These are phyloP conservation scores for Rhinoptilus africanus DNA, from an alignment of 2,113 vertebrate genomes.

Conservation along the genomic window DNA sequence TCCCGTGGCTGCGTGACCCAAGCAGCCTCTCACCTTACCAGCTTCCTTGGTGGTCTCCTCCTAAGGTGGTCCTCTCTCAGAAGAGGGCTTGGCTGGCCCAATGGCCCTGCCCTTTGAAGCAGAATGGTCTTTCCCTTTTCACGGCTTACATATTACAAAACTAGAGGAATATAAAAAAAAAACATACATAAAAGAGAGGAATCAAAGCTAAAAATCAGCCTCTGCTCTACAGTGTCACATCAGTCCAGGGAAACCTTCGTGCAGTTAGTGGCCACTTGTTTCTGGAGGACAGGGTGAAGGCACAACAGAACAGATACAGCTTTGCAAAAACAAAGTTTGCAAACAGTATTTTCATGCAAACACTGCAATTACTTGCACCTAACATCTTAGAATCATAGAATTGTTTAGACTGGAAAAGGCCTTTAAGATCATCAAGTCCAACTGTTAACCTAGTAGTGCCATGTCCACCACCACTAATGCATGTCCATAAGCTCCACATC, in stretches of 20 bases:
- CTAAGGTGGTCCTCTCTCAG: neutral
- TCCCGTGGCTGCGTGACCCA: neutral
- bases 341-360: neutral
- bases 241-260: neutral
- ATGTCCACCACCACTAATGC: neutral
- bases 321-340: neutral
- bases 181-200: neutral
- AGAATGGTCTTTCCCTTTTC: neutral
- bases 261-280: rapidly evolving
- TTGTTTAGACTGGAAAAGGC: neutral
- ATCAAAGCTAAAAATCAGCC: neutral
- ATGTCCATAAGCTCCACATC: neutral
- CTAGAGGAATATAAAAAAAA: neutral
- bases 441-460: neutral
- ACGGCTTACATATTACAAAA: neutral
- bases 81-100: neutral
- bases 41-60: neutral
- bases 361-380: neutral
- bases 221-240: neutral
- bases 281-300: neutral
- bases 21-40: neutral
- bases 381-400: neutral
- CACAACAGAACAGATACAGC: neutral
- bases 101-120: neutral
- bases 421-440: neutral